Conservation (phyloP, 2,888 invertebrate genomes). For the Pseudolycoriella hygida region DNA sequence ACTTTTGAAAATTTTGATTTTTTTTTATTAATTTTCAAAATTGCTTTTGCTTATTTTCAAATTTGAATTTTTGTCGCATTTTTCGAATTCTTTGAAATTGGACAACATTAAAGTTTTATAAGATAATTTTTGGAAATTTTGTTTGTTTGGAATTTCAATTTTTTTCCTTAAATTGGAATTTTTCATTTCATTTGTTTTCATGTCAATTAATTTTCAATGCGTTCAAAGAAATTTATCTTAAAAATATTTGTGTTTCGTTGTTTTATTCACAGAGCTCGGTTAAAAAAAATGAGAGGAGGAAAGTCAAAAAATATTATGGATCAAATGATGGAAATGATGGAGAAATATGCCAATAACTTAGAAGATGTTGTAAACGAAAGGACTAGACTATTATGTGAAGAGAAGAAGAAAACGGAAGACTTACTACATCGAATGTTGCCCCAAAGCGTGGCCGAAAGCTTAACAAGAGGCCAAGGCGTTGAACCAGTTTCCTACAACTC, state of each 20-base stretch:
- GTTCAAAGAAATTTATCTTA: too few relatives aligned
- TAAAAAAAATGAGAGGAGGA: slow-evolving; percentile 84
- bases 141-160: too few relatives aligned
- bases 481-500: slow-evolving; percentile 86
- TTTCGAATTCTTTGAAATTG: too few relatives aligned
- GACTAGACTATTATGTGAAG: slow-evolving; percentile 74
- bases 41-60: too few relatives aligned
- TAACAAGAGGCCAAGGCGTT: slow-evolving; percentile 76
- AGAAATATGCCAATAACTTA: slow-evolving; percentile 86
- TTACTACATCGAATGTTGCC: slow-evolving; percentile 87
- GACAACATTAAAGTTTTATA: too few relatives aligned
- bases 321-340: slow-evolving; percentile 97
- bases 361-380: slow-evolving; percentile 87
- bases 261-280: slow-evolving; percentile 37
- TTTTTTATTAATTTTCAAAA: too few relatives aligned
- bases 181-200: too few relatives aligned
- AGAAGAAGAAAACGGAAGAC: slow-evolving; percentile 87
- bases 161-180: too few relatives aligned
- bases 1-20: too few relatives aligned
- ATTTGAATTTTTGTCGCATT: too few relatives aligned
- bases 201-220: slow-evolving; percentile 1
- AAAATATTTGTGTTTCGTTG: too few relatives aligned
- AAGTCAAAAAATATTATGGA: slow-evolving; percentile 80
- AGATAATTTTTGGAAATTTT: too few relatives aligned
- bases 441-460: slow-evolving; percentile 74